Evolutionary conservation across 2,797 vertebrate genomes (phyloP).

Genomic region (Xenopus petersii): DNA sequence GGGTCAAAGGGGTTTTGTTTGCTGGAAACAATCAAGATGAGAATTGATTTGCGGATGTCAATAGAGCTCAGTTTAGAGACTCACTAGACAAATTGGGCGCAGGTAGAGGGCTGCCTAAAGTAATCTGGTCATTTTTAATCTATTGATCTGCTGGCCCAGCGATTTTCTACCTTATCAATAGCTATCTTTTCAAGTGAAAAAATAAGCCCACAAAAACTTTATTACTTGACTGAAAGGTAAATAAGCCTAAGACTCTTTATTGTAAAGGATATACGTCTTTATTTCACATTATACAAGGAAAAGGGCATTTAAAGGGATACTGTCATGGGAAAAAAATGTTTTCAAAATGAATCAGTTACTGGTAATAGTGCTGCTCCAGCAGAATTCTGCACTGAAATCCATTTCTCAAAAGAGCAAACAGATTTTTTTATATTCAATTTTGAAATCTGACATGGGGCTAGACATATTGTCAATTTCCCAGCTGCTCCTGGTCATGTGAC

Average conservation of each 20-base stretch:
- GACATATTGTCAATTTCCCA: no score
- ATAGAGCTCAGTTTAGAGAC: constrained; percentile 60
- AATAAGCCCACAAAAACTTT: background rate
- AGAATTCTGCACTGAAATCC: no score
- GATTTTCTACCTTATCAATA: constrained; percentile 53
- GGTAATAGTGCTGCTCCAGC: no score
- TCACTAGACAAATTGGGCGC: constrained; percentile 69
- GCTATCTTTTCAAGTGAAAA: constrained; percentile 17
- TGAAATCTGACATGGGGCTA: no score
- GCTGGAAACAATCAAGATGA: constrained; percentile 74
- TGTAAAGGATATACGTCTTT: background rate
- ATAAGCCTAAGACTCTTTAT: background rate
- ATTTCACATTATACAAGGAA: no score
- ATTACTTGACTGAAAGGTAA: background rate
- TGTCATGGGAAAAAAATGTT: no score
- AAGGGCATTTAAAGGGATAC: no score
- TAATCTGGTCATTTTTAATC: constrained; percentile 65
- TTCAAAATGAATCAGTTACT: no score
- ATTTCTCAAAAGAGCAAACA: no score
- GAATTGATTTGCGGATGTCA: constrained; percentile 73
- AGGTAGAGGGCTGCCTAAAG: constrained; percentile 61
- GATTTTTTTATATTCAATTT: no score
- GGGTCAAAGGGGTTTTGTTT: constrained; percentile 75
- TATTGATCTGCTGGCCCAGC: constrained; percentile 66
- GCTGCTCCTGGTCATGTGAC: no score